Percentiles rank a stretch among this genome's conserved stretches.
Conservation (phyloP, 2,113 vertebrate genomes). For the Ptilorrhoa leucosticta region DNA sequence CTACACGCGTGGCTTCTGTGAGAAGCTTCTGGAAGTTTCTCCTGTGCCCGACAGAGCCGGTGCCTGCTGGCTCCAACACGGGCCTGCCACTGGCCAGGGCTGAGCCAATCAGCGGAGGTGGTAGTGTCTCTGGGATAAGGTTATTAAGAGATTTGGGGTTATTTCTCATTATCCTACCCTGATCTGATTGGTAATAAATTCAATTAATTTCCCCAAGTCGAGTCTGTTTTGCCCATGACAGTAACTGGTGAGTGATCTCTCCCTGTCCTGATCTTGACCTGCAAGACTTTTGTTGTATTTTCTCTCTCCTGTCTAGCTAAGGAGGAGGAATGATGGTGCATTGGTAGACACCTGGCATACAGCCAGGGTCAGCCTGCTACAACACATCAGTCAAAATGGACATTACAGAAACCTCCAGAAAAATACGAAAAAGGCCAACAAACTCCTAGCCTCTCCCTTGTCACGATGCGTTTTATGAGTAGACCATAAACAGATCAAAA, state of each 20-base stretch:
- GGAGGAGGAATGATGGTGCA: not conserved
- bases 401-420: not conserved
- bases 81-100: not conserved
- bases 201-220: not conserved
- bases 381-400: not conserved
- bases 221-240: not conserved
- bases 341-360: not conserved
- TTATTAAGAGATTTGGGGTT: not conserved
- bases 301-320: not conserved
- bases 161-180: not conserved
- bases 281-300: not conserved
- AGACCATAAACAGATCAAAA: not conserved
- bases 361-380: not conserved
- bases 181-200: not conserved
- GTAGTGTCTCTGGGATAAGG: not conserved
- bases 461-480: not conserved
- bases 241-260: not conserved
- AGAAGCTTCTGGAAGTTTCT: not conserved
- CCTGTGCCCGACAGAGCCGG: accelerated
- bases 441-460: not conserved
- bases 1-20: not conserved
- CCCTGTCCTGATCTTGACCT: not conserved
- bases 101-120: not conserved
- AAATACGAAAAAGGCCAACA: not conserved
- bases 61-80: not conserved